Conservation (phyloP, 2,113 vertebrate species). For the Grammomys dolichurus region DNA sequence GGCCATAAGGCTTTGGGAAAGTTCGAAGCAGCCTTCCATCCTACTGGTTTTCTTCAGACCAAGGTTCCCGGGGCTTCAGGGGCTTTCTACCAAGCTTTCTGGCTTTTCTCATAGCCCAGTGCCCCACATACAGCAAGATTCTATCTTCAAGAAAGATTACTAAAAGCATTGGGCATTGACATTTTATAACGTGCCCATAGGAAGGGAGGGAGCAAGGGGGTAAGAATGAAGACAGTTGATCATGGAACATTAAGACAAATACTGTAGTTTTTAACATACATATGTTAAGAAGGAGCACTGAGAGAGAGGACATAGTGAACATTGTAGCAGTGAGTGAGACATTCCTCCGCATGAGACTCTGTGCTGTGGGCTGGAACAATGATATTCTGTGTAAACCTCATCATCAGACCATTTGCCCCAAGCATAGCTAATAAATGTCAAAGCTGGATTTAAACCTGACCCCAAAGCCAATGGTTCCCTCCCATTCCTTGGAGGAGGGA, state of each 20-base stretch:
- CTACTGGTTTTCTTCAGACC: no score
- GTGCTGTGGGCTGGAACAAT: background rate
- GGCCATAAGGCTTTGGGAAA: no score
- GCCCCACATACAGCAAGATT: background rate
- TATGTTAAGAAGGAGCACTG: background rate
- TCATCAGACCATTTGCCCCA: background rate
- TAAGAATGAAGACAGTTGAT: background rate
- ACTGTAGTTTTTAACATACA: conserved; percentile 6
- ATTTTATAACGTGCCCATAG: background rate
- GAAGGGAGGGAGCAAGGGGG: background rate
- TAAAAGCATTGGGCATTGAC: background rate
- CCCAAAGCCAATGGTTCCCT: background rate
- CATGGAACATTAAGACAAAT: background rate
- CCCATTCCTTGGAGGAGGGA: background rate
- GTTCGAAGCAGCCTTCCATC: no score
- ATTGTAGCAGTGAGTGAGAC: background rate
- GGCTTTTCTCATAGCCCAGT: no score
- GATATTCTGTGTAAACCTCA: background rate
- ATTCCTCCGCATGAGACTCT: background rate
- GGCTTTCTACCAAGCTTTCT: no score
- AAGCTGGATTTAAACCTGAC: conserved; percentile 49
- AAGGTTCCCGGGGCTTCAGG: no score
- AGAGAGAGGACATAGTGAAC: background rate
- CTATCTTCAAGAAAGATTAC: background rate
- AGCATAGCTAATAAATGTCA: conserved; percentile 49